phyloP scores from a whole-genome alignment of 2,113 vertebrate genomes.

The Eurystomus gularis region DNA sequence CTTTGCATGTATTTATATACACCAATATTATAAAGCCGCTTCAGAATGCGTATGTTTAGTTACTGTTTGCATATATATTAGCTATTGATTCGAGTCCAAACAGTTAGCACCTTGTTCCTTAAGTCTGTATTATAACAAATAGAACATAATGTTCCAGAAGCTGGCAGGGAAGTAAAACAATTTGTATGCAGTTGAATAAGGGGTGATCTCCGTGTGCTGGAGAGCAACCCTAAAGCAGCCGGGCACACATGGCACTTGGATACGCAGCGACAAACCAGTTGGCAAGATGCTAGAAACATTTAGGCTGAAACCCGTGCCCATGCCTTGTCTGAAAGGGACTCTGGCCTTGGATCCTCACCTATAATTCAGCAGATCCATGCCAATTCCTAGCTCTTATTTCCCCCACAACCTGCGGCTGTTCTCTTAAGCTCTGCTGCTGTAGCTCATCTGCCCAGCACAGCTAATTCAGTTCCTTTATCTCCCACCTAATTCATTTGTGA shows the following conservation, averaged over 20 bases:
- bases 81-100: not conserved
- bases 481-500: not conserved
- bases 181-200: not conserved
- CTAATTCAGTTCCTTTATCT: not conserved
- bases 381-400: not conserved
- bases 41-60: not conserved
- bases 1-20: not conserved
- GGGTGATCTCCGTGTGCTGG: rapidly evolving
- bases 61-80: not conserved
- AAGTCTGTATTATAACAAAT: not conserved
- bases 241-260: not conserved
- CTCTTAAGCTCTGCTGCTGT: not conserved
- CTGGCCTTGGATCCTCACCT: not conserved
- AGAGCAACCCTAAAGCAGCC: not conserved
- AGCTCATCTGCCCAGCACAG: not conserved
- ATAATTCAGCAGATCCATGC: not conserved
- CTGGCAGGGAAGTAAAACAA: not conserved
- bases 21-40: not conserved
- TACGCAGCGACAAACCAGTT: not conserved
- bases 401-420: not conserved
- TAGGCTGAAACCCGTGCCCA: not conserved
- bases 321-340: not conserved
- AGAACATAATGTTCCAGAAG: not conserved
- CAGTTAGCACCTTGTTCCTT: not conserved
- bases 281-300: not conserved